phyloP scores from a whole-genome alignment of 35 echinoderm and acorn worm genomes.

The Patiria miniata region DNA sequence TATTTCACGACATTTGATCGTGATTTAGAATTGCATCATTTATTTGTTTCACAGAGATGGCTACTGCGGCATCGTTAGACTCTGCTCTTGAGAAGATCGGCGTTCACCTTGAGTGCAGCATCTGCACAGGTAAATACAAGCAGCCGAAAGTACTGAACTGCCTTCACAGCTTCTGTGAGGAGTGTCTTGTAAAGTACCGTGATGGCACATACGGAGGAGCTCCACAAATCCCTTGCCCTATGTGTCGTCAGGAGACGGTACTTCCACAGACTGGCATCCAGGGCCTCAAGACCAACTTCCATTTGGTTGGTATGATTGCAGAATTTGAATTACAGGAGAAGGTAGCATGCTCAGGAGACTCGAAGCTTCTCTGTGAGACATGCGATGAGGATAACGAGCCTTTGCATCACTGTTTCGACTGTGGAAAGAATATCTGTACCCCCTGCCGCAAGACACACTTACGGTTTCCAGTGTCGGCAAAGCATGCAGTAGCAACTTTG shows the following conservation, averaged over 20 bases:
- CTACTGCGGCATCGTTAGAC: no score
- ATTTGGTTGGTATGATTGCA: constrained; percentile 42
- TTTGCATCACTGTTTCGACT: neutral
- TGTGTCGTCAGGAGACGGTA: constrained; percentile 18
- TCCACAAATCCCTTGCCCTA: constrained; percentile 15
- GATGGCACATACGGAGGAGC: neutral
- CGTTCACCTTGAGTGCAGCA: constrained; percentile 45
- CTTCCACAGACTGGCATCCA: neutral
- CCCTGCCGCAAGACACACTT: neutral
- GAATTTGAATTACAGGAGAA: neutral
- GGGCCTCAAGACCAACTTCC: constrained; percentile 49
- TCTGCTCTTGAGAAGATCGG: no score
- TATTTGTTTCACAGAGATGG: no score
- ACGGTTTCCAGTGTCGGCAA: neutral
- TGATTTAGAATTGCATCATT: no score
- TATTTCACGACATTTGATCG: no score
- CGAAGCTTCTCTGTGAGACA: neutral
- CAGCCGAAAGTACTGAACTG: constrained; percentile 50
- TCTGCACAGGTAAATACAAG: constrained; percentile 28
- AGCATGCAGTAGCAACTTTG: neutral
- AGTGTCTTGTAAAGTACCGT: constrained; percentile 46
- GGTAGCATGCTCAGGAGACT: neutral
- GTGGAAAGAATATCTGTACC: constrained; percentile 9
- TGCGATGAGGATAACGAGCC: neutral
- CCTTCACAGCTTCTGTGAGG: constrained; percentile 59